Evolutionary conservation across 2,113 vertebrate genomes (phyloP).

Genomic region (Acrocephalus arundinaceus): DNA sequence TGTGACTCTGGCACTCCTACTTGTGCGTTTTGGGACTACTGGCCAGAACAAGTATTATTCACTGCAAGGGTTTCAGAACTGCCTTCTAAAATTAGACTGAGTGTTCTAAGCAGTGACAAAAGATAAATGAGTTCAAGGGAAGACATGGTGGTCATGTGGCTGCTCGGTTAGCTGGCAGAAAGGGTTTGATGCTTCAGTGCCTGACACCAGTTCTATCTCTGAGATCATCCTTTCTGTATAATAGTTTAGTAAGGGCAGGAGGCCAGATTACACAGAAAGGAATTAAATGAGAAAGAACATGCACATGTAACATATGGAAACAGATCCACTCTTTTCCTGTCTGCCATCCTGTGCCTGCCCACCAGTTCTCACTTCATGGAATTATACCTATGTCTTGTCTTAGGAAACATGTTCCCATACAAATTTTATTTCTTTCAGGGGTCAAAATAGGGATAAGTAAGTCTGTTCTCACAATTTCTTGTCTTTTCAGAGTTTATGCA

Average conservation of each 20-base stretch:
- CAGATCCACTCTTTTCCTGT: not conserved
- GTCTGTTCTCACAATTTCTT: not conserved
- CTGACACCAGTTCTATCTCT: not conserved
- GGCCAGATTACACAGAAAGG: not conserved
- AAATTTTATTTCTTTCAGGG: not conserved
- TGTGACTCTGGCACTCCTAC: not conserved
- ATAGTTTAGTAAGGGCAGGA: not conserved
- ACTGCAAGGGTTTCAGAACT: not conserved
- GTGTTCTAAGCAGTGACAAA: not conserved
- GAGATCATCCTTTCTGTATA: not conserved
- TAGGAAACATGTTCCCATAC: not conserved
- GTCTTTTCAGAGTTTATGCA: not conserved
- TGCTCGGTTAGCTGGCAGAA: not conserved
- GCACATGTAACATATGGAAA: not conserved
- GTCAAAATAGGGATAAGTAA: not conserved
- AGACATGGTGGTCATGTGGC: not conserved
- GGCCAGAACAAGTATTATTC: not conserved
- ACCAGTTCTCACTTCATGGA: not conserved
- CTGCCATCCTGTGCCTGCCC: not conserved
- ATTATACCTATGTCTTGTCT: not conserved
- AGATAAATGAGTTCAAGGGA: constrained; percentile 1
- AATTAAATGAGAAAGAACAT: not conserved
- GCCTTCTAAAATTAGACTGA: constrained; percentile 7
- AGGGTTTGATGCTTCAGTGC: not conserved
- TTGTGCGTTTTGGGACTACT: not conserved